Evolutionary conservation across 2,888 invertebrate species (phyloP).

Genomic region (Xanthorhoe designata): DNA sequence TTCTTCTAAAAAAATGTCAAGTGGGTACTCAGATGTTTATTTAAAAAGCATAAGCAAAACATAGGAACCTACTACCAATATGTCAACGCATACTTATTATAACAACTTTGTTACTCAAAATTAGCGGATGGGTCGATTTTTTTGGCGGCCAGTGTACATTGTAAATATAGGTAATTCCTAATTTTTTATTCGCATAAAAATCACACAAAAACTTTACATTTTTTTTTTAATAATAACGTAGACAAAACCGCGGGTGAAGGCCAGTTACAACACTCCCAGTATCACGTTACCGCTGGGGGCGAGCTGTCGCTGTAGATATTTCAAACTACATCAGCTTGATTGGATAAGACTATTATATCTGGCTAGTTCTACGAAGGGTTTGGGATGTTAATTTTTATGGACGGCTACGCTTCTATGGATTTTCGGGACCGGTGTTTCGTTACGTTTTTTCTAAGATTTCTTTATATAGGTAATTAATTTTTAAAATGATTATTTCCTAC

Average conservation of each 20-base stretch:
- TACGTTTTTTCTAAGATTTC: constrained; percentile 16
- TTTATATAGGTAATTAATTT: neutral
- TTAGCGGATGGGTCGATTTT: too few relatives aligned
- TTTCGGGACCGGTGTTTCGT: constrained; percentile 17
- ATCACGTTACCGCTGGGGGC: constrained; percentile 36
- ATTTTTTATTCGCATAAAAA: too few relatives aligned
- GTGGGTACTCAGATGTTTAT: too few relatives aligned
- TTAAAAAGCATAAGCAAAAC: too few relatives aligned
- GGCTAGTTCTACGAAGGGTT: constrained; percentile 27
- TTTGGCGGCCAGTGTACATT: too few relatives aligned
- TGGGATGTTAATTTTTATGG: constrained; percentile 42
- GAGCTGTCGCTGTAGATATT: constrained; percentile 40
- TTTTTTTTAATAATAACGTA: neutral
- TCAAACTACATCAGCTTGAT: constrained; percentile 33
- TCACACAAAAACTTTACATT: too few relatives aligned
- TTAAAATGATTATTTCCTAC: neutral
- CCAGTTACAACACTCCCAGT: constrained; percentile 19
- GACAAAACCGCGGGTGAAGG: neutral
- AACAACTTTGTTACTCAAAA: too few relatives aligned
- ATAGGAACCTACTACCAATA: too few relatives aligned
- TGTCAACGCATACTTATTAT: too few relatives aligned
- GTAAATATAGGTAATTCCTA: too few relatives aligned
- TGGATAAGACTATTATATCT: constrained; percentile 27
- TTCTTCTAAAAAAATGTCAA: too few relatives aligned
- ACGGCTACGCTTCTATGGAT: constrained; percentile 28